Evolutionary conservation across 2,797 vertebrate species (phyloP).

Genomic region (Orestias chungarensis): DNA sequence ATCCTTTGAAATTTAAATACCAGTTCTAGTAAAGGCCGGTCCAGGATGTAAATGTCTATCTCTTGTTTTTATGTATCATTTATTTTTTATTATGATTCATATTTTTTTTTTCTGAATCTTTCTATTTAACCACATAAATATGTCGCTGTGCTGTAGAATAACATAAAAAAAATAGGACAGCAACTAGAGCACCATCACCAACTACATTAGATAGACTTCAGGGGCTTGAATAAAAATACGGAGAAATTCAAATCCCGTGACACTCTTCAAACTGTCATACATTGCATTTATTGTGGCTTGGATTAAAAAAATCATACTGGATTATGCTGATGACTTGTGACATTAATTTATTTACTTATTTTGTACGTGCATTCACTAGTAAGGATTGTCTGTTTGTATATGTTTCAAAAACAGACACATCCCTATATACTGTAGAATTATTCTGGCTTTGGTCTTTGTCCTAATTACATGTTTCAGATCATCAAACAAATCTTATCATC

Average conservation of each 20-base stretch:
- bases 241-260: neutral
- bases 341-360: slow-evolving; percentile 4
- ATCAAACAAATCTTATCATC: neutral
- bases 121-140: neutral
- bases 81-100: too few species aligned
- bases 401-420: neutral
- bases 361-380: neutral
- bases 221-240: neutral
- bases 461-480: neutral
- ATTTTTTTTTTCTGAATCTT: neutral
- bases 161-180: neutral
- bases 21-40: too few species aligned
- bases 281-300: neutral
- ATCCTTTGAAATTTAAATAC: neutral
- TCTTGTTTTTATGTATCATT: neutral
- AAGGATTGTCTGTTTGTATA: neutral
- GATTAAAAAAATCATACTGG: slow-evolving; percentile 1
- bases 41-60: neutral
- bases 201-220: neutral
- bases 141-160: neutral
- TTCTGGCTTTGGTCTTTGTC: neutral
- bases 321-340: slow-evolving; percentile 8
- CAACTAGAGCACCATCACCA: neutral
- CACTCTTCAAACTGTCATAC: neutral
- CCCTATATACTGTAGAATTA: too few species aligned